A percentile compares a stretch with the other conserved stretches of the same genome.
Conservation (phyloP, 2,113 vertebrate genomes). For the Petromus typicus region DNA sequence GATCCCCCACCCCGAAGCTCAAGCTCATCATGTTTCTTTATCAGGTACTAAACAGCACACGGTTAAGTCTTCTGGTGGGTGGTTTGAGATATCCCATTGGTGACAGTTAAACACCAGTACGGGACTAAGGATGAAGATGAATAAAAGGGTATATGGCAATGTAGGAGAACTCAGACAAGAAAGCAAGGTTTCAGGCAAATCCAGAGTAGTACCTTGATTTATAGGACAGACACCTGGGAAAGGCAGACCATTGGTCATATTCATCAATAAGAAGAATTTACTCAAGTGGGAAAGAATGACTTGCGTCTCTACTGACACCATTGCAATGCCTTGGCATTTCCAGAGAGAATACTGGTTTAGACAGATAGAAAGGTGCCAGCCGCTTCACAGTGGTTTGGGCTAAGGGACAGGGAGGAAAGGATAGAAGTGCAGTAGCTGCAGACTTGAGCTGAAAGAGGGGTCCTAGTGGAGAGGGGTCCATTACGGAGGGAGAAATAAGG, state of each 20-base stretch:
- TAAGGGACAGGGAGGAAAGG: neutral
- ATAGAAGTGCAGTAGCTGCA: neutral
- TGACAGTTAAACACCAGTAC: neutral
- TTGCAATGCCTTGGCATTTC: neutral
- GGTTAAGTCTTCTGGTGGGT: neutral
- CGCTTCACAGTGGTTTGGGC: neutral
- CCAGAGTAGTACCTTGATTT: neutral
- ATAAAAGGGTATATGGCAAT: neutral
- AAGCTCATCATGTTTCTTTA: neutral
- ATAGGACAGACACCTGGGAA: neutral
- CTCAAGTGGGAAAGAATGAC: neutral
- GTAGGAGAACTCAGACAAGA: neutral
- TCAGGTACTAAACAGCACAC: neutral
- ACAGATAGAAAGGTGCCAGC: neutral
- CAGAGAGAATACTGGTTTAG: neutral
- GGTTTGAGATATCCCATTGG: neutral
- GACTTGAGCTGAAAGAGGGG: neutral
- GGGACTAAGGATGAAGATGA: neutral
- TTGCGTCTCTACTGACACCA: neutral
- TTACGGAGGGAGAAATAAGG: neutral
- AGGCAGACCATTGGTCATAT: neutral
- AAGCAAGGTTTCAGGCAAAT: neutral
- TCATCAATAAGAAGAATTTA: neutral
- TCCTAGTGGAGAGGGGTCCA: neutral
- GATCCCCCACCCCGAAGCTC: neutral